Evolutionary conservation across 2,113 vertebrate species (phyloP).

Genomic region (Propithecus coquereli): DNA sequence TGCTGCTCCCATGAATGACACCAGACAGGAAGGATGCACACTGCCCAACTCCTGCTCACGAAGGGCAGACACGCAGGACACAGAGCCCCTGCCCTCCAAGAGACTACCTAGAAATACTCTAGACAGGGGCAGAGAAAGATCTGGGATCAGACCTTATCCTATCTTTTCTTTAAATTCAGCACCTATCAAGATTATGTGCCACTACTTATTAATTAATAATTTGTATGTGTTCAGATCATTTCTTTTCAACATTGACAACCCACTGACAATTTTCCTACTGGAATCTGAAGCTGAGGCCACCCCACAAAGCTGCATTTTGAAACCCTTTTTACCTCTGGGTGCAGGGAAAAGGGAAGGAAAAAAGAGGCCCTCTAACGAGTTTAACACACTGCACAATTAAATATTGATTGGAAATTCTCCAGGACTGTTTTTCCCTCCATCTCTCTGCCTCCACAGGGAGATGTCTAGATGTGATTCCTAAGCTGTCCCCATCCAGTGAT

Average conservation of each 20-base stretch:
- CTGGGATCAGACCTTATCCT: not conserved
- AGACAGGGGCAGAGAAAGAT: not conserved
- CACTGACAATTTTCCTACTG: not conserved
- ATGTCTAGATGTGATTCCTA: conserved; percentile 81
- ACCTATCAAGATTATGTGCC: not conserved
- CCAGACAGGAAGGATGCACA: not conserved
- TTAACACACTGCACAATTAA: conserved; percentile 82
- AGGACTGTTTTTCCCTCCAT: conserved; percentile 76
- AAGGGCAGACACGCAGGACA: not conserved
- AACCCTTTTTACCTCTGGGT: conserved; percentile 34
- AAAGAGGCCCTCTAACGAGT: conserved; percentile 51
- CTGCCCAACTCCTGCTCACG: not conserved
- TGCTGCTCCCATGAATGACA: no score
- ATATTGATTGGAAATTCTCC: conserved; percentile 85
- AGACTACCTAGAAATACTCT: not conserved
- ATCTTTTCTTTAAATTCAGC: not conserved
- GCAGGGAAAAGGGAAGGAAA: conserved; percentile 34
- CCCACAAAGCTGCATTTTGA: conserved; percentile 54
- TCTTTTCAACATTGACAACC: not conserved
- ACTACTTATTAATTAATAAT: conserved; percentile 1
- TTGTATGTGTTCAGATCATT: not conserved
- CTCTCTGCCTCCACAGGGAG: conserved; percentile 75
- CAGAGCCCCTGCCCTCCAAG: not conserved
- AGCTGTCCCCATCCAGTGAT: conserved; percentile 86
- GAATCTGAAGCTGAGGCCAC: not conserved